Base-by-base conservation (phyloP, 2,797 vertebrate genomes). In the Cuniculus paca region DNA sequence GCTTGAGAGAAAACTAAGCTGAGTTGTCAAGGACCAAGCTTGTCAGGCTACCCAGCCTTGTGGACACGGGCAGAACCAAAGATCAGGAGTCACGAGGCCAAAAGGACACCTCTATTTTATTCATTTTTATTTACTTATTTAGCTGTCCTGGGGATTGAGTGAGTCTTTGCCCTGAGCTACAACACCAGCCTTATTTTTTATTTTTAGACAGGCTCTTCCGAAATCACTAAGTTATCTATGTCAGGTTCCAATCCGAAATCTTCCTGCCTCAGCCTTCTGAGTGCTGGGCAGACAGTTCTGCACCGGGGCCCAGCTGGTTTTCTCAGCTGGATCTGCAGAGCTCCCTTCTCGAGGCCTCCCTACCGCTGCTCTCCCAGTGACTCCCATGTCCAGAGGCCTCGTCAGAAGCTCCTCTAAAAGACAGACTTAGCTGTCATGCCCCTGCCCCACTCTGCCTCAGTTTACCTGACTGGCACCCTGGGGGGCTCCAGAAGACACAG, bases 1-100 rank as follows among this genome's bases (percentile, higher is more conserved):
- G 70, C 34, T 42, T 50, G 65, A 50, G 48, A 84, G 48, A 88
- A 95, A 91, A 88, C 78, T 45, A 58, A 89, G 78, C 72, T 90
- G 52, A 13, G 12, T 88, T 88, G 60, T 82, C 17, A 82, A 74
- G 91, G 78, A 58, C 36, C 68, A 68, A 24, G 52, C 56, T 74
- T 79, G 42, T 74, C 48, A 16, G 8, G 28, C 94, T 68, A 79
- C 77, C 77, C 70, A 61, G 61, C 39, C 48, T 61, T 91, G 52
- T n/a, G 50, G 7, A 77, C 61, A 79, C 26, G 16, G 31, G 50
- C 36, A 58, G 68, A 92, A 72, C 17, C 50, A 78, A 60, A 50
- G 7, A 77, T 17, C 12, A 58, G 58, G 65, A 75, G 36, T 6
- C 78, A 16, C 24, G 12, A n/a, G 39, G 45, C 42, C 14, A 75